Conservation (phyloP, 2,888 invertebrate species). For the Xanthia icteritia region DNA sequence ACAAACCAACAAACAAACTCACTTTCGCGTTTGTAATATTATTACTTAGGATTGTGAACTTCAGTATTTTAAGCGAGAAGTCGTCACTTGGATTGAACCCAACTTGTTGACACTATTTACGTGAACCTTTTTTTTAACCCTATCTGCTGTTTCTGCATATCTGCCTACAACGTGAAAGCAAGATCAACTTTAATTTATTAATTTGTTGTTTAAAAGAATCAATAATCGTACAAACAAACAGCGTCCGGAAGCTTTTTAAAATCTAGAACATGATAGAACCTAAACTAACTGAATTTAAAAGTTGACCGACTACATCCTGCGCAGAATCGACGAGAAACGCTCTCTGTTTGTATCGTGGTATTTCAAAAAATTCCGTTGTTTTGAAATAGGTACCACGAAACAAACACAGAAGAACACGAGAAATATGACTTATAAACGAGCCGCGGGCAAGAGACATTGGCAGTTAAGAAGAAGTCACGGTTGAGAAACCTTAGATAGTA, state of each 20-base stretch:
- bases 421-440: conserved; percentile 9
- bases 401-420: not conserved
- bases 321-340: not conserved
- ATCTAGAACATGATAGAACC: not conserved
- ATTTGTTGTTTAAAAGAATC: not conserved
- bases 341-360: too few relatives aligned
- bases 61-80: not conserved
- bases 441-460: not conserved
- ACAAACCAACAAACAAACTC: too few relatives aligned
- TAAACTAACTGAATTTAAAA: not conserved
- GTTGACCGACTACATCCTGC: not conserved
- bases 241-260: not conserved
- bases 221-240: not conserved
- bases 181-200: not conserved
- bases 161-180: not conserved
- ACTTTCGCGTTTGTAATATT: too few relatives aligned
- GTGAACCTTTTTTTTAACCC: not conserved
- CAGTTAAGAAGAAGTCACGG: conserved; percentile 1
- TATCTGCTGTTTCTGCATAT: not conserved
- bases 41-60: not conserved
- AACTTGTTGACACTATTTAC: not conserved
- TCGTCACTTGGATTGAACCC: not conserved
- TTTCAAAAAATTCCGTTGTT: not conserved
- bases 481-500: conserved; percentile 13
- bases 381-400: not conserved